Base-by-base conservation (phyloP, 2,888 invertebrate species). In the Teleiodes luculella region DNA sequence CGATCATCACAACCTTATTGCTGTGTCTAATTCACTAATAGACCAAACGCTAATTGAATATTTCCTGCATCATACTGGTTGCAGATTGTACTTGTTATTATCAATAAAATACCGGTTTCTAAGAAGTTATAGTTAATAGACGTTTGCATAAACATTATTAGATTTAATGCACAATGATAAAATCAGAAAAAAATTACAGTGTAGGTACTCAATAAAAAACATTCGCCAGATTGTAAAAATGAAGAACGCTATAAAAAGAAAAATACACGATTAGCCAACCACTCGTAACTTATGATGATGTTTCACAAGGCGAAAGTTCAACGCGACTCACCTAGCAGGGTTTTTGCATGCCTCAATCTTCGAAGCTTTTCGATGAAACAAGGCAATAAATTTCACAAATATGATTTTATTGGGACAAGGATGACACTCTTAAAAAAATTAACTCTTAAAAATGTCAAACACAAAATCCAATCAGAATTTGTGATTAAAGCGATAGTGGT, bases 221-320 rank as follows among this genome's bases (percentile, higher is more conserved):
- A 8, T 30, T 14, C 1, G 31, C 5, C 18, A n/a, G n/a, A n/a
- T 6, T n/a, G n/a, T 41, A 2, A 24, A 45, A 49, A 37, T 35
- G 36, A 36, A 49, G 49, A 49, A 14, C 41, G 31, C 41, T 30
- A 41, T 51, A 31, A 51, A 39, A 51, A 51, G 41, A 37, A 16
- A 51, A 30, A 5, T 31, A 30, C 18, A 41, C 31, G 51, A 51
- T 51, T 41, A 51, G 51, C 51, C 41, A 49, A 49, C 48, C 11
- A 36, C 7, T 50, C 54, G 50, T 50, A 45, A 54, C 31, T 43
- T 41, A 46, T n/a, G n/a, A n/a, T n/a, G n/a, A n/a, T 54, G 47
- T 52, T 46, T 52, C 51, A 39, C 39, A 52, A 55, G 46, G 51
- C 31, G 47, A 55, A 55, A 55, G 55, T 55, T 54, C 45, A 45